Evolutionary conservation across 2,113 vertebrate genomes (phyloP), one percentile per base, ranked within the genome.

Genomic region (Chaenocephalus aceratus): DNA sequence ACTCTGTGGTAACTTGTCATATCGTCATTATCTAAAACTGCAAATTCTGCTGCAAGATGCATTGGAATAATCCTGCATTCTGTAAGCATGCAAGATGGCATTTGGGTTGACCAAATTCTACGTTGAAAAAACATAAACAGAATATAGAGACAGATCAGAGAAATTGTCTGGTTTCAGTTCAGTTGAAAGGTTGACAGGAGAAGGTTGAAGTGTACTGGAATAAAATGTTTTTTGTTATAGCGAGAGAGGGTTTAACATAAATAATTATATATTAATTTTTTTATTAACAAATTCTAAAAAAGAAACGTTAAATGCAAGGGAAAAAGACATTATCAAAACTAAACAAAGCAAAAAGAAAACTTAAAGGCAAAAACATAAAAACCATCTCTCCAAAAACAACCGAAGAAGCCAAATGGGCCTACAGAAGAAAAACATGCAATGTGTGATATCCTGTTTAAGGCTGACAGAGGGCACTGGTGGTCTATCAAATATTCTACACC

Each of bases 401-500:
- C 15, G 64, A 53, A 57, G 9, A 48, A 44, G 11, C 23, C 11
- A 51, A 63, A 67, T 15, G 6, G 61, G 5, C 12, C 8, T 5
- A 10, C 12, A 68, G 26, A 18, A 68, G 6, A 11, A 13, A 65
- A 82, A 18, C 6, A 44, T 34, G 4, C n/a, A 36, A 72, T 34
- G 10, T 79, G 74, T 75, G 45, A 85, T 71, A 61, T 83, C 23
- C 68, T 74, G 53, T 18, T 53, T 69, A 16, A 62, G 57, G 63
- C 90, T 89, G 90, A 80, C 83, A 94, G 94, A 90, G 90, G 94
- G 94, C 94, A 93, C 85, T 93, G 66, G 87, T 90, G 92, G 56
- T 91, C 93, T 78, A 84, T 89, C 76, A 61, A 70, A 89, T 16
- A 46, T 18, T 61, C 21, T 7, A 15, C 48, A 61, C 21, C 49